These are phyloP conservation scores for Bovichtus variegatus DNA, from an alignment of 2,797 vertebrate genomes.

Conservation along the genomic window DNA sequence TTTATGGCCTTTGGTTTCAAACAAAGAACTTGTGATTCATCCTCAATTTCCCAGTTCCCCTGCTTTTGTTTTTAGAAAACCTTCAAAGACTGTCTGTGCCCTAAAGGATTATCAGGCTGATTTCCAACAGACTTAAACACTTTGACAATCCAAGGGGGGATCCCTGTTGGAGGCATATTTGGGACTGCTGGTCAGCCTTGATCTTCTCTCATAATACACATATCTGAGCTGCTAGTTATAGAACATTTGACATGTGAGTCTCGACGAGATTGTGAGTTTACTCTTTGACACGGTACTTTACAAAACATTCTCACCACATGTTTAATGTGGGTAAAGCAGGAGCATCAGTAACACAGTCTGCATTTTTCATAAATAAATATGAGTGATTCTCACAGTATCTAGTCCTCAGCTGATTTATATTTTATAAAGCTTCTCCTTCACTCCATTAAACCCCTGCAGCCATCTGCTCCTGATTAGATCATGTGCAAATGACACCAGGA, in stretches of 20 bases:
- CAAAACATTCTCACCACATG: neutral
- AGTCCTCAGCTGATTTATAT: neutral
- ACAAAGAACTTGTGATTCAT: constrained; percentile 61
- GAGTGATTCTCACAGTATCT: neutral
- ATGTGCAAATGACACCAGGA: neutral
- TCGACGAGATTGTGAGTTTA: neutral
- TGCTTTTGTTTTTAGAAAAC: constrained; percentile 48
- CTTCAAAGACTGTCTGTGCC: constrained; percentile 40
- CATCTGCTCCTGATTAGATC: neutral
- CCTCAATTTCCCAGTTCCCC: constrained; percentile 25
- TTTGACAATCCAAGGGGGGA: constrained; percentile 11
- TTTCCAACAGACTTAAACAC: constrained; percentile 40
- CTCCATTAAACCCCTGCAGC: neutral
- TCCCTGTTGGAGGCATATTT: constrained; percentile 1
- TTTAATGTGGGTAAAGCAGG: neutral
- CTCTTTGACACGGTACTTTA: neutral
- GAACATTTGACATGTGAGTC: constrained; percentile 1
- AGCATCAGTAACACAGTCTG: neutral
- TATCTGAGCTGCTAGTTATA: constrained; percentile 8
- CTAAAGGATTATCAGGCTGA: constrained; percentile 46
- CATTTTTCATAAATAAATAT: neutral
- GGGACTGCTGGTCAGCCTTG: neutral
- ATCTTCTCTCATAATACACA: neutral
- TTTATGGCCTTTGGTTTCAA: constrained; percentile 63
- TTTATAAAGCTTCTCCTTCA: neutral